Evolutionary conservation across 2,113 vertebrate species (phyloP).

Genomic region (Chloroceryle aenea): DNA sequence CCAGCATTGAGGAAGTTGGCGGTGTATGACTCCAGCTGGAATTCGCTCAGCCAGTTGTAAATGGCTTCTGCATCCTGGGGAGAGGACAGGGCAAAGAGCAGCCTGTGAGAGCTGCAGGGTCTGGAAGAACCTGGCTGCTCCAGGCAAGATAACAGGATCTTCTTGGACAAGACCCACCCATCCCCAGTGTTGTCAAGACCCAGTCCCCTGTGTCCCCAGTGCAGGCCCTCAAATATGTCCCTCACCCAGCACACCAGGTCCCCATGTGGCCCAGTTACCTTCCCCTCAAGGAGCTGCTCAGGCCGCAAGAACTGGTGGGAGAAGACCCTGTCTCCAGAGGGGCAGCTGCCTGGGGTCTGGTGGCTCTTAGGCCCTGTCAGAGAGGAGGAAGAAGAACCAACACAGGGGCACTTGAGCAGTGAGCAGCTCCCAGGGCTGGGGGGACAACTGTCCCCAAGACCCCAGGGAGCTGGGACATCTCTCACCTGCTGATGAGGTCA

Average conservation of each 20-base stretch:
- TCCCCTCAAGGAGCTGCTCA: conserved; percentile 90
- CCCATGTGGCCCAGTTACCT: conserved; percentile 73
- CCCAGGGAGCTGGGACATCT: background rate
- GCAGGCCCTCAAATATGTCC: background rate
- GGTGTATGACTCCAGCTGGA: conserved; percentile 92
- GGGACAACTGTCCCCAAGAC: background rate
- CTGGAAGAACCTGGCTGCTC: background rate
- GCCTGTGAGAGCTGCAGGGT: background rate
- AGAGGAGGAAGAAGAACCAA: background rate
- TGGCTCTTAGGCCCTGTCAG: conserved; percentile 66
- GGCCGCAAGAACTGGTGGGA: conserved; percentile 86
- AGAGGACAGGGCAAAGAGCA: background rate
- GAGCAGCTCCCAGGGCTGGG: accelerated
- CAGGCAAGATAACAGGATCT: background rate
- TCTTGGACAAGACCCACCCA: background rate
- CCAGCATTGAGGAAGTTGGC: conserved; percentile 89
- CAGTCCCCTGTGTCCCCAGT: background rate
- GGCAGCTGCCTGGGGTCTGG: conserved; percentile 73
- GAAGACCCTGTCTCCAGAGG: conserved; percentile 80
- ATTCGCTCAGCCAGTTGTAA: conserved; percentile 92
- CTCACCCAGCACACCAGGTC: background rate
- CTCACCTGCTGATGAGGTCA: conserved; percentile 76
- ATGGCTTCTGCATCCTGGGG: conserved; percentile 91
- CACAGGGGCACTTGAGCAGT: accelerated
- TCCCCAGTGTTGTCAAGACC: background rate